These are phyloP conservation scores for Conus ventricosus DNA, from an alignment of 1,140 invertebrate genomes.

Conservation along the genomic window DNA sequence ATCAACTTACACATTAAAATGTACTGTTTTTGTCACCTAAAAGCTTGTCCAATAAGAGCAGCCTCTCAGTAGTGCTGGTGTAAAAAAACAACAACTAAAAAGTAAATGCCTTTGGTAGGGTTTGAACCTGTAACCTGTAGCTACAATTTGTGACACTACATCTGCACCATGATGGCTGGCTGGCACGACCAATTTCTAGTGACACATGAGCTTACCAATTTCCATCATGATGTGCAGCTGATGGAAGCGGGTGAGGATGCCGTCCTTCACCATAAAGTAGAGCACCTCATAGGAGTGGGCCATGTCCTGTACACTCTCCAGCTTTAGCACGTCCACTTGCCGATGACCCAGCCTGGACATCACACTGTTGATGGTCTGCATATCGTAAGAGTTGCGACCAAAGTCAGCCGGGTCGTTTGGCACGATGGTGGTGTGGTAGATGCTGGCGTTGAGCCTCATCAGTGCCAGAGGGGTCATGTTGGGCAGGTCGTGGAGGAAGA, in stretches of 20 bases:
- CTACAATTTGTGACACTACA: no score
- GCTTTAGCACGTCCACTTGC: conserved; percentile 66
- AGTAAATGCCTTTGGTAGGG: no score
- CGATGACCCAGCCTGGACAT: conserved; percentile 54
- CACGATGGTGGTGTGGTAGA: conserved; percentile 60
- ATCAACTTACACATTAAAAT: no score
- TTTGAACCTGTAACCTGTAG: no score
- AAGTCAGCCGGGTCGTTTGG: conserved; percentile 72
- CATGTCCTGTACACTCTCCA: conserved; percentile 55
- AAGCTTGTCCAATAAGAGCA: no score
- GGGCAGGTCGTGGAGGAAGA: conserved; percentile 49
- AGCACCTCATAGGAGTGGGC: conserved; percentile 64
- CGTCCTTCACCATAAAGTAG: conserved; percentile 67
- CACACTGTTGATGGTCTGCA: conserved; percentile 67
- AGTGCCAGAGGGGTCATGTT: conserved; percentile 32
- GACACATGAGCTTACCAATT: conserved; percentile 59
- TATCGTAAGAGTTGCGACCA: conserved; percentile 68
- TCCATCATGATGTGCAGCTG: conserved; percentile 66
- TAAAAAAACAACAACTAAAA: no score
- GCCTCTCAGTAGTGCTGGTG: no score
- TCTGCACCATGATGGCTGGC: no score
- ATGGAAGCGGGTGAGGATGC: conserved; percentile 57
- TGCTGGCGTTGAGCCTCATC: conserved; percentile 52
- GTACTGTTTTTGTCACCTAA: no score
- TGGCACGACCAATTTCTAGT: no score